phyloP scores from a whole-genome alignment of 2,888 invertebrate genomes.

The Lithophane socia region DNA sequence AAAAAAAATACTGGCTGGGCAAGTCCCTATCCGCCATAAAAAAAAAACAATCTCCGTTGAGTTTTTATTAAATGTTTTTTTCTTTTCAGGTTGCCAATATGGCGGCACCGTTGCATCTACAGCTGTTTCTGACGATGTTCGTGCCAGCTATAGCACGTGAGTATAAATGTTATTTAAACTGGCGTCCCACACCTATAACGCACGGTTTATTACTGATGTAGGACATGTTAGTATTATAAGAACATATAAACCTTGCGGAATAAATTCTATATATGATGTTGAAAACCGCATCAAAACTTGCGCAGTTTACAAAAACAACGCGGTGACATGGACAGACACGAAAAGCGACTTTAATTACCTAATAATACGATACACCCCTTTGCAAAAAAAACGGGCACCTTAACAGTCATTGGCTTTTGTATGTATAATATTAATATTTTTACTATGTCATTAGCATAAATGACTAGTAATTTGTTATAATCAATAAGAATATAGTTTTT shows the following conservation, averaged over 20 bases:
- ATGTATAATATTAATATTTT: no score
- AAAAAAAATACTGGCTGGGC: not conserved
- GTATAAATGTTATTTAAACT: constrained; percentile 51
- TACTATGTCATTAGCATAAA: no score
- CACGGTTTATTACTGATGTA: not conserved
- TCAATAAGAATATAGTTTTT: no score
- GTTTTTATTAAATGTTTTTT: constrained; percentile 48
- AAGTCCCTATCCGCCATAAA: not conserved
- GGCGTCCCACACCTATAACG: no score
- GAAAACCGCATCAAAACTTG: not conserved
- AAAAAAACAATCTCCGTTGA: constrained; percentile 1
- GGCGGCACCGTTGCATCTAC: constrained; percentile 71
- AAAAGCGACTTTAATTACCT: not conserved
- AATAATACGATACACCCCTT: no score
- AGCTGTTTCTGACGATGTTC: constrained; percentile 72
- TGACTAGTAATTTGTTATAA: no score
- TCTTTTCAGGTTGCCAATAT: constrained; percentile 74
- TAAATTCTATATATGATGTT: not conserved
- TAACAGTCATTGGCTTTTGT: no score
- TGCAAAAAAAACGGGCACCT: no score
- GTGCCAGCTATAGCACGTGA: constrained; percentile 77
- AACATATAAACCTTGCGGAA: not conserved
- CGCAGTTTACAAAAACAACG: not conserved
- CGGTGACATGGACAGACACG: not conserved
- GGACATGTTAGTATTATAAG: no score